Evolutionary conservation across 1,140 invertebrate species (phyloP).

Genomic region (Diploscapter pachys): DNA sequence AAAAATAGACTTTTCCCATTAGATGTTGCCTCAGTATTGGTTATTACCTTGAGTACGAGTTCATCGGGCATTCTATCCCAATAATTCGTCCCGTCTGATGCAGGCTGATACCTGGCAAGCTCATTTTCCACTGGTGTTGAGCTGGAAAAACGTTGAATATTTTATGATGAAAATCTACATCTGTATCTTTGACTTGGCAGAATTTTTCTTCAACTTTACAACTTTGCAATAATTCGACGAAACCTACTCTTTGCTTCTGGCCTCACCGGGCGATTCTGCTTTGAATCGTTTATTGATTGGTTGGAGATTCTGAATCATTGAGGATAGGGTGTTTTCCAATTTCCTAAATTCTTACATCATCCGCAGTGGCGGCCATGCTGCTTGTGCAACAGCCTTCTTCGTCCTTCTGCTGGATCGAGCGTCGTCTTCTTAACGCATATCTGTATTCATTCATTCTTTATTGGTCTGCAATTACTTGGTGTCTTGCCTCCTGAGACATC

Average conservation of each 20-base stretch:
- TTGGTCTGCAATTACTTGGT: too few relatives aligned
- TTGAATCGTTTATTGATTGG: slow-evolving; percentile 41
- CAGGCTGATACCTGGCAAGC: background rate
- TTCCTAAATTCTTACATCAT: slow-evolving; percentile 36
- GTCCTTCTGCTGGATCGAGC: slow-evolving; percentile 42
- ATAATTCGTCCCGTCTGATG: slow-evolving; percentile 19
- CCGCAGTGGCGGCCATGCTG: slow-evolving; percentile 51
- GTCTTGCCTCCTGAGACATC: too few relatives aligned
- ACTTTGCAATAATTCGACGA: slow-evolving; percentile 1
- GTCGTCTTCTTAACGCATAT: slow-evolving; percentile 30
- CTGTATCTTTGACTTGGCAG: background rate
- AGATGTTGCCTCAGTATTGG: background rate
- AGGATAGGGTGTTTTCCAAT: background rate
- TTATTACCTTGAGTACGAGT: slow-evolving; percentile 47
- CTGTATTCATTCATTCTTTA: background rate
- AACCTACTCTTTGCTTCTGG: slow-evolving; percentile 19
- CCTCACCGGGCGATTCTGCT: slow-evolving; percentile 55
- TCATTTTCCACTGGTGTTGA: too few relatives aligned
- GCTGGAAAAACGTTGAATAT: background rate
- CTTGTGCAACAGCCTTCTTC: slow-evolving; percentile 49
- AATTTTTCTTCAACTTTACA: slow-evolving; percentile 16
- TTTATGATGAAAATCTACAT: slow-evolving; percentile 19
- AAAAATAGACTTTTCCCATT: slow-evolving; percentile 6
- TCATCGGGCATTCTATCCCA: slow-evolving; percentile 48
- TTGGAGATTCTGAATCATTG: background rate